Base-by-base conservation (phyloP, 2,888 invertebrate genomes). In the Melinopterus prodromus region DNA sequence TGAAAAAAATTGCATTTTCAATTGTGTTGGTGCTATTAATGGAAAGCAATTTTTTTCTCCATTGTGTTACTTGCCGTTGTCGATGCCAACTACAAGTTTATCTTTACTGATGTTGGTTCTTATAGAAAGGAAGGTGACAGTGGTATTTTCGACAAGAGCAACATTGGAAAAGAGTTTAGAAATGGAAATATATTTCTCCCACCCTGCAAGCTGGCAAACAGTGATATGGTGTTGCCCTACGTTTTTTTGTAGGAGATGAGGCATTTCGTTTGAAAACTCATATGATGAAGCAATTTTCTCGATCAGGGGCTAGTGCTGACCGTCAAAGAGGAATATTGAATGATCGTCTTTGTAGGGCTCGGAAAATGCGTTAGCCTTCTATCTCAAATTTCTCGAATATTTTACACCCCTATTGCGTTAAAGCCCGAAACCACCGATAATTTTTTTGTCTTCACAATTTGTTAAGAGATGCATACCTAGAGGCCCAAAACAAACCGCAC, bases 361-460 rank as follows among this genome's bases (percentile, higher is more conserved):
- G 80, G 15, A 70, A 78, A 78, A 78, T 72, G n/a, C 77, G 71
- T 77, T 77, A 6, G 77, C 53, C 15, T 15, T 77, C 69, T 77
- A 26, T 71, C 70, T 69, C 77, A 77, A 15, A 69, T 53, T 7
- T 77, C 69, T 69, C 70, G 38, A 38, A 38, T 38, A 38, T 38
- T 38, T 38, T 38, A 38, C 9, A 6, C 9, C 53, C 77, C 83
- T 16, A 82, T 83, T 76, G 77, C 82, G 16, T 35, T 83, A 14
- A 71, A 6, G 14, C 81, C 81, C n/a, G 81, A 83, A 75, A 70
- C 72, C 9, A 76, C 75, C 12, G 80, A 81, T 76, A 69, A 80
- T 72, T 76, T 83, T 84, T 81, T 79, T 81, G 80, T 69, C 16
- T 84, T 15, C 83, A 84, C 78, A 84, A 83, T 70, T 74, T 83